These are phyloP conservation scores for Lagorchestes hirsutus DNA, from an alignment of 2,797 vertebrate genomes.

Conservation along the genomic window DNA sequence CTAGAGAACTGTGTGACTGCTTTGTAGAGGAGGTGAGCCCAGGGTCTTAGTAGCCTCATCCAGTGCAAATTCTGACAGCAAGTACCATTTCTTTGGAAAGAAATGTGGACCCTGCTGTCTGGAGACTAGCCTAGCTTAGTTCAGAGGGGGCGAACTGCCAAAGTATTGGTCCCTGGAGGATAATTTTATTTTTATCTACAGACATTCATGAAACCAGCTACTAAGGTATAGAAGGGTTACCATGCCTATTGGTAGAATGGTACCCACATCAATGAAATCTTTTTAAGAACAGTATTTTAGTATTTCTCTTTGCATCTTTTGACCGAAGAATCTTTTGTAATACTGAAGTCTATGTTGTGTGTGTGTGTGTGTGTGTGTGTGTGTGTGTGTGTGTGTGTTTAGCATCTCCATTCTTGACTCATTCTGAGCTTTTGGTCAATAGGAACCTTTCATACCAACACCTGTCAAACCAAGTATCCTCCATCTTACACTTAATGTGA, in stretches of 20 bases:
- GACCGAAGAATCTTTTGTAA: background rate
- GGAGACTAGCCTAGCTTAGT: background rate
- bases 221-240: background rate
- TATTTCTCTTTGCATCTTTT: background rate
- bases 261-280: background rate
- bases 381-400: background rate
- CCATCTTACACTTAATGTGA: background rate
- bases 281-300: background rate
- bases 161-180: background rate
- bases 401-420: background rate
- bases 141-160: background rate
- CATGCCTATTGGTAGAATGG: background rate
- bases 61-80: background rate
- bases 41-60: background rate
- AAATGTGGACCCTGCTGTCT: background rate
- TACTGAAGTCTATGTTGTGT: background rate
- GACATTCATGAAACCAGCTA: background rate
- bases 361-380: background rate
- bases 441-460: constrained; percentile 13
- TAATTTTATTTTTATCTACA: background rate
- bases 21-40: background rate
- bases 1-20: background rate
- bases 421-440: background rate
- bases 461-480: background rate
- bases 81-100: background rate